Evolutionary conservation across 2,113 vertebrate species (phyloP).

Genomic region (Ctenomys sociabilis): DNA sequence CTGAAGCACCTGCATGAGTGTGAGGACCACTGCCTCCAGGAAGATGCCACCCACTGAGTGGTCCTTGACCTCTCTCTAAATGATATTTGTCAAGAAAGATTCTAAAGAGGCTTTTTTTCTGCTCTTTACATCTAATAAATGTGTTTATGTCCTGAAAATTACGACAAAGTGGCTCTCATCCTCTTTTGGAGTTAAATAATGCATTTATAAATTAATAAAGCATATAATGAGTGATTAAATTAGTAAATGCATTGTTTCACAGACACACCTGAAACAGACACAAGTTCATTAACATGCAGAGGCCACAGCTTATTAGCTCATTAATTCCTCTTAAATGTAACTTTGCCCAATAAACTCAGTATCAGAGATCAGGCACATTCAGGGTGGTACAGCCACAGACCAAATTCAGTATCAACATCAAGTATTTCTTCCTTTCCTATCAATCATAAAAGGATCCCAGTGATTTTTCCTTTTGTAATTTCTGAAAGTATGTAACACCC

Average conservation of each 20-base stretch:
- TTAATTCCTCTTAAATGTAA: conserved; percentile 26
- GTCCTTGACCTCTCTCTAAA: not conserved
- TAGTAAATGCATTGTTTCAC: conserved; percentile 23
- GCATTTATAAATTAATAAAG: conserved; percentile 19
- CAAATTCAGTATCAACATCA: conserved; percentile 26
- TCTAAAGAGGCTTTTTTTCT: not conserved
- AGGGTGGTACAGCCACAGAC: too few relatives aligned
- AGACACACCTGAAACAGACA: not conserved
- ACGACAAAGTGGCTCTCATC: not conserved
- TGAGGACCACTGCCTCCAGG: not conserved
- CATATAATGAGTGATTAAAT: conserved; percentile 37
- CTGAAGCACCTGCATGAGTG: not conserved
- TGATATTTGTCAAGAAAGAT: conserved; percentile 23
- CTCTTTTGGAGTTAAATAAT: conserved; percentile 28
- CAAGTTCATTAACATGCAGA: conserved; percentile 26
- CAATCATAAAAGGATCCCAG: not conserved
- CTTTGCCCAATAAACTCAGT: conserved; percentile 21
- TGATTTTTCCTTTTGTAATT: conserved; percentile 40
- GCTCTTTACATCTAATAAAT: not conserved
- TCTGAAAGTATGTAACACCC: conserved; percentile 15
- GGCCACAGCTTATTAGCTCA: conserved; percentile 29
- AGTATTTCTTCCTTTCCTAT: not conserved
- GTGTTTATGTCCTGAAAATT: conserved; percentile 27
- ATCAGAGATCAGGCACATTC: too few relatives aligned
- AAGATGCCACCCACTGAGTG: not conserved